phyloP scores from a whole-genome alignment of 2,797 vertebrate genomes.

The Carcharodon carcharias region DNA sequence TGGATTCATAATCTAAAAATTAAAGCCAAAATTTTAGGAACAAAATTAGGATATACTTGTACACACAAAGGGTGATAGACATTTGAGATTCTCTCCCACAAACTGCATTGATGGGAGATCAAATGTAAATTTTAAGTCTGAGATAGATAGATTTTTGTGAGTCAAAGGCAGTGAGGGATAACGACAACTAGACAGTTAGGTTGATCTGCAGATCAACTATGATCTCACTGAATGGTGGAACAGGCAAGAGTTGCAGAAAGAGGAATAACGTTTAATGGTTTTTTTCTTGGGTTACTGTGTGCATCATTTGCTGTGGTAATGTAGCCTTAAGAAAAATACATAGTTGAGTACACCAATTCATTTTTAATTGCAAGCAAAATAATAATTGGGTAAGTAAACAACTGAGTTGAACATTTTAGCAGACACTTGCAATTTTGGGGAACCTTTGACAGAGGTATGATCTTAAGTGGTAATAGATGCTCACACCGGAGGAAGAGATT shows the following conservation, averaged over 20 bases:
- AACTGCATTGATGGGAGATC: background rate
- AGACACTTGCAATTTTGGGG: background rate
- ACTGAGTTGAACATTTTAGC: background rate
- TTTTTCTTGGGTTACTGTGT: background rate
- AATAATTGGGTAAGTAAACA: background rate
- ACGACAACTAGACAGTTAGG: background rate
- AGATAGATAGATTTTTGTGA: background rate
- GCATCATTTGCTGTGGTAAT: background rate
- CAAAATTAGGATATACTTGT: too few relatives aligned
- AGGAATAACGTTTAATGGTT: background rate
- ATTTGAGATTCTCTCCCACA: background rate
- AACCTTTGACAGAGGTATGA: slow-evolving; percentile 10
- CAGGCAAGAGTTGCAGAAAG: background rate
- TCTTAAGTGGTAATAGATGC: background rate
- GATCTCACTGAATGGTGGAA: background rate
- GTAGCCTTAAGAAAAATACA: background rate
- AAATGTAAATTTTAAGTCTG: background rate
- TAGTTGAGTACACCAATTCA: background rate
- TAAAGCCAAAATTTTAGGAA: too few relatives aligned
- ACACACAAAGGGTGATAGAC: background rate
- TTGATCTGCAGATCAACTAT: background rate
- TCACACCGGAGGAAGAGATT: background rate
- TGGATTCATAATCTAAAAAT: too few relatives aligned
- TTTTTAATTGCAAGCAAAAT: background rate
- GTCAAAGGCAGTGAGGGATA: background rate